These are phyloP conservation scores for Willisornis vidua DNA, from an alignment of 2,113 vertebrate genomes.

Conservation along the genomic window DNA sequence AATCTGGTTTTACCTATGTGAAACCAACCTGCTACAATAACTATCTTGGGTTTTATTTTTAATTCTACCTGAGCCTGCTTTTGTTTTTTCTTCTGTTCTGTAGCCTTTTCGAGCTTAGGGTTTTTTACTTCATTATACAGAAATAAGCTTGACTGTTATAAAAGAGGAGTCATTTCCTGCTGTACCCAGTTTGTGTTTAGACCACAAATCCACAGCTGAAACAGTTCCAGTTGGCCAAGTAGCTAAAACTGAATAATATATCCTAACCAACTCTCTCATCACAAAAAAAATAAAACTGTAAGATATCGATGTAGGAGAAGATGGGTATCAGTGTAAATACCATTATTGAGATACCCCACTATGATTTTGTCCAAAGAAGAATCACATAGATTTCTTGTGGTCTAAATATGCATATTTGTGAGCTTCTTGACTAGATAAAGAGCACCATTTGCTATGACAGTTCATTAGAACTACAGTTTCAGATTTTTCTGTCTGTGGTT, in stretches of 20 bases:
- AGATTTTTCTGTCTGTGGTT: neutral
- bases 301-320: neutral
- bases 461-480: neutral
- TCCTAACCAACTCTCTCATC: neutral
- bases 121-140: neutral
- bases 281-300: neutral
- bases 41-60: neutral
- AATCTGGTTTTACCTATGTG: neutral
- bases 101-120: neutral
- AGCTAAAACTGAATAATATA: neutral
- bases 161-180: neutral
- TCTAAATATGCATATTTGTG: neutral
- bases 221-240: neutral
- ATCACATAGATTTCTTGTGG: neutral
- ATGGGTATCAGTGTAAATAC: neutral
- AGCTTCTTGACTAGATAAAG: neutral
- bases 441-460: neutral
- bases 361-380: neutral
- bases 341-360: neutral
- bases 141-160: neutral
- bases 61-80: neutral
- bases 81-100: neutral
- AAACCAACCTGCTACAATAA: neutral
- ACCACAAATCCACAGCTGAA: neutral
- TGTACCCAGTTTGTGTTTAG: neutral